A percentile compares a stretch with the other conserved stretches of the same genome.
Evolutionary conservation across 2,797 vertebrate species (phyloP).

Genomic region (Poecilia gillii): DNA sequence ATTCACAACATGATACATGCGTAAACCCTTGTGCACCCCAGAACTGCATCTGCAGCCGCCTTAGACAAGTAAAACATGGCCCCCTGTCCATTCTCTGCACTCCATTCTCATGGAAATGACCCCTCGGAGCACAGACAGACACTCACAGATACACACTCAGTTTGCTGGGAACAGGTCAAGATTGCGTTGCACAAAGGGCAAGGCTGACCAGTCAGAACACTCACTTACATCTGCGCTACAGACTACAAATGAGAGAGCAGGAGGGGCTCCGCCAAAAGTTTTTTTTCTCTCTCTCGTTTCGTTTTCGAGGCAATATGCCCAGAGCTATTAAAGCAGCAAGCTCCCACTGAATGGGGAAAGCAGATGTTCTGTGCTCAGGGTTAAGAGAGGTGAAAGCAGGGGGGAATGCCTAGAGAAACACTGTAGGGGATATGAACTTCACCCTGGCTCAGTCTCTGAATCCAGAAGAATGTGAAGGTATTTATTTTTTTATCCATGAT

Average conservation of each 20-base stretch:
- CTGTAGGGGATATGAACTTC: conserved; percentile 62
- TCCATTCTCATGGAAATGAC: conserved; percentile 81
- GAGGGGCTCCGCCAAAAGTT: conserved; percentile 60
- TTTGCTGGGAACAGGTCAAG: conserved; percentile 77
- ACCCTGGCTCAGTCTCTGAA: conserved; percentile 37
- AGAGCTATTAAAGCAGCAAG: conserved; percentile 75
- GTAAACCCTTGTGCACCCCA: conserved; percentile 53
- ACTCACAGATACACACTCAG: conserved; percentile 34
- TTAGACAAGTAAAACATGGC: conserved; percentile 58
- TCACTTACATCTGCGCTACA: conserved; percentile 60
- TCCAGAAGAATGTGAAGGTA: conserved; percentile 22
- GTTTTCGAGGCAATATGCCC: conserved; percentile 77
- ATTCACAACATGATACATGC: conserved; percentile 73
- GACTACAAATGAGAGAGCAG: conserved; percentile 76
- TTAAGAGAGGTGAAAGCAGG: conserved; percentile 77
- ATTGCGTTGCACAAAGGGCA: conserved; percentile 67
- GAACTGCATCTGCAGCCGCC: conserved; percentile 52
- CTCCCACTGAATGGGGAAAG: conserved; percentile 73
- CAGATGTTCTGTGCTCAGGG: conserved; percentile 76
- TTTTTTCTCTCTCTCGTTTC: conserved; percentile 33
- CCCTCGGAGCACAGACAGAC: conserved; percentile 34
- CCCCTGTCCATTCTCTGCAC: conserved; percentile 70
- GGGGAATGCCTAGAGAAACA: conserved; percentile 63
- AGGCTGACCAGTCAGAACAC: conserved; percentile 74
- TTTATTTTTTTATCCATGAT: conserved; percentile 38